Base-by-base conservation (phyloP, 2,797 vertebrate species). In the Myripristis jacobus region DNA sequence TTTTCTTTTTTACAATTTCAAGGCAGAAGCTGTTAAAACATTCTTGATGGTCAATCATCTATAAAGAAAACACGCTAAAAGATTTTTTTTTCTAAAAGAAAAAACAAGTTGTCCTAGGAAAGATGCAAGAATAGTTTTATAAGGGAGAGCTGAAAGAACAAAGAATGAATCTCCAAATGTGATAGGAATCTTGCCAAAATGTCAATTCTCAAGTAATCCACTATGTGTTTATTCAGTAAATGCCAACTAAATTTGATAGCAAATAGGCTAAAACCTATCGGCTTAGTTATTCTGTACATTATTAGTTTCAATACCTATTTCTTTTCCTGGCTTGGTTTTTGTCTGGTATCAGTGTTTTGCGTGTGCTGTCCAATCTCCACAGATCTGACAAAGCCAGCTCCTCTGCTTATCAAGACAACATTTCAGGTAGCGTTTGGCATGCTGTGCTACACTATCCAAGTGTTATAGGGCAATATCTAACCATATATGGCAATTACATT, bases 1-100 rank as follows among this genome's bases (percentile, higher is more conserved):
- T n/a, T n/a, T n/a, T 76, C 70, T 55, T 53, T 57, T 80, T 62
- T 73, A 65, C 52, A 44, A 34, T 79, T 66, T 72, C 52, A 71
- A 66, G 71, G 56, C 63, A 76, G 50, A 64, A 50, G 36, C 61
- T 79, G 57, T 86, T 75, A 10, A 63, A 43, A 64, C 16, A 59
- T 59, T 54, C 50, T 46, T 64, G 31, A 72, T 24, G 12, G 52
- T 36, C 66, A 36, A 58, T 80, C 24, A 60, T 69, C 41, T 22
- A n/a, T 64, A 75, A 64, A 56, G 6, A 52, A 73, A 56, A 41
- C 0, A 59, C 70, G 58, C n/a, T 18, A 46, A 52, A 62, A n/a
- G n/a, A n/a, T n/a, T n/a, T n/a, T n/a, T 31, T 19, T 13, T 9
- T 24, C 21, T 55, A 66, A 38, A 0, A 29, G 4, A 41, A 70